phyloP scores from a whole-genome alignment of 2,797 vertebrate genomes.

The Coilia nasus region DNA sequence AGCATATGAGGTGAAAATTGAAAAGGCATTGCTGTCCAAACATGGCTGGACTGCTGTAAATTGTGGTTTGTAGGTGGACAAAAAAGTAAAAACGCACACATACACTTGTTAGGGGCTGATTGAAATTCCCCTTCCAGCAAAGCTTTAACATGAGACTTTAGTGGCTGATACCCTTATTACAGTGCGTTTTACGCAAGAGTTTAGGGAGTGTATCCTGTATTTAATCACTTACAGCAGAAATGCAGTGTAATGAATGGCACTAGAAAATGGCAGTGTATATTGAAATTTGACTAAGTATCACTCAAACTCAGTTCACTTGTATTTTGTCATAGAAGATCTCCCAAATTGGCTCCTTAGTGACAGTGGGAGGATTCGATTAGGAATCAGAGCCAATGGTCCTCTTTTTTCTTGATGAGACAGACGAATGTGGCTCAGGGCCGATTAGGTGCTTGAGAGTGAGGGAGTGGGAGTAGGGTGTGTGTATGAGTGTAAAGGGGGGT shows the following conservation, averaged over 20 bases:
- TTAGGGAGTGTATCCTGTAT: neutral
- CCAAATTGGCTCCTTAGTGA: too few species aligned
- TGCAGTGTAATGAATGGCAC: neutral
- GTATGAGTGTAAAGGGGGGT: neutral
- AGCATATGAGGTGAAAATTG: slow-evolving; percentile 59
- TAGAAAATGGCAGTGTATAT: neutral
- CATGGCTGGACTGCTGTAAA: neutral
- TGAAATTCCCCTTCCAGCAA: neutral
- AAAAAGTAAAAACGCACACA: too few species aligned
- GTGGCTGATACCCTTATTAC: neutral
- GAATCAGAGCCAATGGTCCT: neutral
- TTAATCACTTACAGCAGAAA: neutral
- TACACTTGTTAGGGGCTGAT: neutral
- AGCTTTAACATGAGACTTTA: neutral
- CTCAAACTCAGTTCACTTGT: neutral
- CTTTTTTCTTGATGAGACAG: neutral
- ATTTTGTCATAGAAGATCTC: neutral
- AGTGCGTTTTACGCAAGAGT: neutral
- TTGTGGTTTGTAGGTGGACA: neutral
- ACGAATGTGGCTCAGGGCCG: neutral
- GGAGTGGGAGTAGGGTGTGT: neutral
- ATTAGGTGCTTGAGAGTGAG: neutral
- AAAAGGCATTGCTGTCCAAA: slow-evolving; percentile 12
- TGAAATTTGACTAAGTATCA: neutral
- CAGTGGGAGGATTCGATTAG: neutral